These are phyloP conservation scores for Platypus cylindrus DNA, from an alignment of 2,888 invertebrate genomes.

Conservation along the genomic window DNA sequence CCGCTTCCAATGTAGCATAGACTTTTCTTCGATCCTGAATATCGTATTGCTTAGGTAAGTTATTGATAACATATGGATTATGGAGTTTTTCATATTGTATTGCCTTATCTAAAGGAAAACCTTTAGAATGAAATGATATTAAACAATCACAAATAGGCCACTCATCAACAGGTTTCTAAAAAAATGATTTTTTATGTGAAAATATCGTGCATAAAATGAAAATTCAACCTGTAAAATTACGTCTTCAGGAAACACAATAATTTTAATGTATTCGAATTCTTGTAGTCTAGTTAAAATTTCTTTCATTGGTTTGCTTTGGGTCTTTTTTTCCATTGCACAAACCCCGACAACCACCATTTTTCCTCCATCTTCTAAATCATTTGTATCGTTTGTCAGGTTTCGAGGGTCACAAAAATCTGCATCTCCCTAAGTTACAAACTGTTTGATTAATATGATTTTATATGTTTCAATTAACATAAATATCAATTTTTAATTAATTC, in stretches of 20 bases:
- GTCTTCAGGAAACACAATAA: constrained; percentile 90
- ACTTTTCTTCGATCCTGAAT: constrained; percentile 92
- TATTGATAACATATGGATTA: constrained; percentile 95
- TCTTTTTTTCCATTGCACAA: constrained; percentile 99
- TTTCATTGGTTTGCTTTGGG: constrained; percentile 98
- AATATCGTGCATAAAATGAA: background rate
- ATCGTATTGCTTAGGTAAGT: constrained; percentile 96
- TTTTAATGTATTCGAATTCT: constrained; percentile 92
- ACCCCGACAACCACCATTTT: constrained; percentile 95
- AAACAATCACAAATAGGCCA: constrained; percentile 98
- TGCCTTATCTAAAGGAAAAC: constrained; percentile 96
- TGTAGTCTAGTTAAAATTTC: constrained; percentile 92
- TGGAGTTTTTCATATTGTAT: constrained; percentile 89
- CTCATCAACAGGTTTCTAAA: constrained; percentile 84
- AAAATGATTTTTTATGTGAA: constrained; percentile 8
- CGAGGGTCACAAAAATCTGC: constrained; percentile 60
- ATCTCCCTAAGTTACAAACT: constrained; percentile 47
- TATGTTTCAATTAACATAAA: background rate
- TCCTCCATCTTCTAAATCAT: constrained; percentile 46
- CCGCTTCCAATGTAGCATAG: constrained; percentile 82
- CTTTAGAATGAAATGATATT: constrained; percentile 96
- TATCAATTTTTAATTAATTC: no score
- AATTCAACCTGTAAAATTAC: constrained; percentile 73
- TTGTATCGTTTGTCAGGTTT: constrained; percentile 34
- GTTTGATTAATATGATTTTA: background rate